Base-by-base conservation (phyloP, 2,888 invertebrate species). In the Drosophila differens region DNA sequence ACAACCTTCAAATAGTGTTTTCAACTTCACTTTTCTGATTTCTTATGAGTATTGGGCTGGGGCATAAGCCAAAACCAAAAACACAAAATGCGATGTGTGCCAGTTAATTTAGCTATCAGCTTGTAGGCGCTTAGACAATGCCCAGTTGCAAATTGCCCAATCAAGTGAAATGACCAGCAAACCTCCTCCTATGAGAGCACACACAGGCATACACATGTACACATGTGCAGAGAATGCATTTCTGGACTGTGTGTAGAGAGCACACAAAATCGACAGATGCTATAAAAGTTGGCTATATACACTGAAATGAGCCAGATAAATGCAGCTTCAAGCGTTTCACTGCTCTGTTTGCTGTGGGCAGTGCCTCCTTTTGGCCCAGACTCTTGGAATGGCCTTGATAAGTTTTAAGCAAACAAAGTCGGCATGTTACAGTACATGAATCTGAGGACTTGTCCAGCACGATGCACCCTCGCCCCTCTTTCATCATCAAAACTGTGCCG, bases 91-190 rank as follows among this genome's bases (percentile, higher is more conserved):
- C 69, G 51, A 76, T 74, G 60, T 82, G 70, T 84, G 87, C 74
- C 83, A 87, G 87, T 87, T 83, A 87, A 87, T 83, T 83, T 80
- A 82, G 70, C 74, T 83, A 85, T 82, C 80, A 79, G 73, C 76
- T 77, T 77, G 74, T 81, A 74, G 78, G 61, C 63, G 85, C 82
- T 87, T 85, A 87, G 85, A 85, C 87, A 87, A 85, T 79, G 69
- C 49, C 54, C 64, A 74, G 78, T 65, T 79, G 78, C 52, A 79
- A 83, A 87, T 81, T 82, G 85, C 70, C 86, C 83, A 90, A 87
- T 85, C 83, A 88, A 79, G 90, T 79, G 83, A 79, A 90, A 76
- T 88, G 79, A 79, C 81, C 88, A 72, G 69, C 76, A 76, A 70
- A 62, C 80, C 58, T 62, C 57, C 30, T 51, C 39, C 41, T 47